phyloP scores from a whole-genome alignment of 2,888 invertebrate genomes.

The Pherbina coryleti region DNA sequence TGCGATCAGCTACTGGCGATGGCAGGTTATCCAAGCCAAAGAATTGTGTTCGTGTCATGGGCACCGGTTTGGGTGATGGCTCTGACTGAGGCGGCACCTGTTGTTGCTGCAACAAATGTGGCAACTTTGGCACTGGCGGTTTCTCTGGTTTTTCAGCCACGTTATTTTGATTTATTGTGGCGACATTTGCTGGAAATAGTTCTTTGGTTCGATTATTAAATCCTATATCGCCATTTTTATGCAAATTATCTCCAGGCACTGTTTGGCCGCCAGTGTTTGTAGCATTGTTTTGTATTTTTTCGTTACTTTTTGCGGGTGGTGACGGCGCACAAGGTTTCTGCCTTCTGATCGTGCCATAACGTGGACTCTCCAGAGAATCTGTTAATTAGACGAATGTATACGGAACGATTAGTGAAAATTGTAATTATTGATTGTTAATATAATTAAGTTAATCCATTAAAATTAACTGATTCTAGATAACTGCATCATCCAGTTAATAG shows the following conservation, averaged over 20 bases:
- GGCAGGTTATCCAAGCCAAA: constrained; percentile 63
- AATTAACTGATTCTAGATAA: no score
- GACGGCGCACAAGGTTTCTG: constrained; percentile 63
- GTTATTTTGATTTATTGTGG: neutral
- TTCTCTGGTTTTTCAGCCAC: constrained; percentile 52
- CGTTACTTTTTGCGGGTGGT: constrained; percentile 56
- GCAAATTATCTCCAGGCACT: constrained; percentile 23
- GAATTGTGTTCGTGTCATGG: constrained; percentile 65
- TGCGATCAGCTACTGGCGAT: constrained; percentile 63
- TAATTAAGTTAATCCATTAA: neutral
- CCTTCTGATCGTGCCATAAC: constrained; percentile 62
- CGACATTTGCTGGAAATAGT: constrained; percentile 54
- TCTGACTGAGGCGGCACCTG: constrained; percentile 48
- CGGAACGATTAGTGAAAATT: neutral
- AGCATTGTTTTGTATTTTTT: constrained; percentile 44
- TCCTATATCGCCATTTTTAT: constrained; percentile 46
- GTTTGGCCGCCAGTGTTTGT: constrained; percentile 36
- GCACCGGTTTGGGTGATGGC: constrained; percentile 62
- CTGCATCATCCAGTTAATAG: neutral
- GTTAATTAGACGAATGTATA: neutral
- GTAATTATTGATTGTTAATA: no score
- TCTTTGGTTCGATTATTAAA: constrained; percentile 59
- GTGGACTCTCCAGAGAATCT: constrained; percentile 64
- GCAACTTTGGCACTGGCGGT: constrained; percentile 61
- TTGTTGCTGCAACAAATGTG: constrained; percentile 53